These are phyloP conservation scores for Macrotus californicus DNA, from an alignment of 2,113 vertebrate genomes.

Conservation along the genomic window DNA sequence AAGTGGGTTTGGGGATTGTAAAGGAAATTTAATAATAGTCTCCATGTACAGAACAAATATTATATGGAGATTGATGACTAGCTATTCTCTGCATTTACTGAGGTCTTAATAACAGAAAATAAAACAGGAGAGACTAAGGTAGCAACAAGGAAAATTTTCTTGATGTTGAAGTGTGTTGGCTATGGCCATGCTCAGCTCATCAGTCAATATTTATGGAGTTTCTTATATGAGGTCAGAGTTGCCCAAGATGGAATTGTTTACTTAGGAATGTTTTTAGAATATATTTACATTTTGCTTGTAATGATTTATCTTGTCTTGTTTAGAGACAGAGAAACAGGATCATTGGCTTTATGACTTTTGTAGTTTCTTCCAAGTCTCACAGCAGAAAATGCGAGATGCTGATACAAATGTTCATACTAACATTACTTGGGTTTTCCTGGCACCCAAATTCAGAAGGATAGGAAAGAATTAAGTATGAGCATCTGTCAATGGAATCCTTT, in stretches of 20 bases:
- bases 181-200: neutral
- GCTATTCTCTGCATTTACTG: slow-evolving; percentile 21
- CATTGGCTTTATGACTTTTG: neutral
- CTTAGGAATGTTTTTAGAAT: neutral
- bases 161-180: slow-evolving; percentile 30
- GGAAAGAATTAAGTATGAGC: neutral
- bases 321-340: neutral
- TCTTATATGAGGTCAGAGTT: slow-evolving; percentile 7
- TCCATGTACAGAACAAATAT: slow-evolving; percentile 37
- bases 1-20: slow-evolving; percentile 51
- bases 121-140: slow-evolving; percentile 15
- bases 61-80: slow-evolving; percentile 47
- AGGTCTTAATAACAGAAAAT: slow-evolving; percentile 42
- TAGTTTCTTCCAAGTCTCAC: neutral
- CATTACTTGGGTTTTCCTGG: neutral
- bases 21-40: slow-evolving; percentile 62
- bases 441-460: neutral
- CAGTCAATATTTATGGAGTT: slow-evolving; percentile 49
- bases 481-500: neutral
- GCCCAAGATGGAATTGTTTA: neutral
- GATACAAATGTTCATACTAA: neutral
- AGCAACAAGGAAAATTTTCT: slow-evolving; percentile 41
- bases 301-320: neutral
- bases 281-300: slow-evolving; percentile 22
- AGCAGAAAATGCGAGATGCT: neutral